Base-by-base conservation (phyloP, 1,140 invertebrate genomes). In the Drosophila fuyamai region DNA sequence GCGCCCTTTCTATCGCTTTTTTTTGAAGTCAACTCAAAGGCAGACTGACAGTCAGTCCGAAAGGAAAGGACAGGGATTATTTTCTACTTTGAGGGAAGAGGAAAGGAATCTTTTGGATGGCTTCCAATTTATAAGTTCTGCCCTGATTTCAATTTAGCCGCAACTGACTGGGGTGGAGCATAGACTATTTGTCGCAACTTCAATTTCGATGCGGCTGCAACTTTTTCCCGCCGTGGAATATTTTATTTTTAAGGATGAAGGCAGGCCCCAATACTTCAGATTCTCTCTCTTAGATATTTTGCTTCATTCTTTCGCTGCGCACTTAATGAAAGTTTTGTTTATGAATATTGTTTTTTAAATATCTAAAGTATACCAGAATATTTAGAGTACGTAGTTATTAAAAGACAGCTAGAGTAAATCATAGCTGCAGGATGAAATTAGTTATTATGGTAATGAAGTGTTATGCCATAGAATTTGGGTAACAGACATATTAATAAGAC, bases 111-210 rank as follows among this genome's bases (percentile, higher is more conserved):
- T 58, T 58, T 89, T 88, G 83, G 83, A 88, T 54, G 47, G 35
- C 72, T 83, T 88, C 83, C 83, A 88, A 88, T 80, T 83, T 83
- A 70, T 68, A 89, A 79, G 76, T 80, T 88, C 59, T 88, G 84
- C 54, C 72, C 83, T 83, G 79, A 70, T 88, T 88, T 88, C 76
- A 70, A 88, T 88, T 72, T 70, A 58, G 44, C 75, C 62, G 59
- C 76, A 71, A 32, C 44, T 23, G 53, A 54, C 40, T 32, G 60
- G 73, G 73, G 73, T 47, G 73, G 63, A 68, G 51, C 63, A 8
- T 27, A 14, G 50, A 43, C 75, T 62, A 77, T 77, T 77, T 77
- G 74, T 77, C 75, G 53, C 65, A 70, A 67, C 62, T 76, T 56
- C 46, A 67, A 29, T 38, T 76, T 50, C 38, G n/a, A 65, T 65